phyloP scores from a whole-genome alignment of 2,113 vertebrate genomes.

The Malurus cyaneus region DNA sequence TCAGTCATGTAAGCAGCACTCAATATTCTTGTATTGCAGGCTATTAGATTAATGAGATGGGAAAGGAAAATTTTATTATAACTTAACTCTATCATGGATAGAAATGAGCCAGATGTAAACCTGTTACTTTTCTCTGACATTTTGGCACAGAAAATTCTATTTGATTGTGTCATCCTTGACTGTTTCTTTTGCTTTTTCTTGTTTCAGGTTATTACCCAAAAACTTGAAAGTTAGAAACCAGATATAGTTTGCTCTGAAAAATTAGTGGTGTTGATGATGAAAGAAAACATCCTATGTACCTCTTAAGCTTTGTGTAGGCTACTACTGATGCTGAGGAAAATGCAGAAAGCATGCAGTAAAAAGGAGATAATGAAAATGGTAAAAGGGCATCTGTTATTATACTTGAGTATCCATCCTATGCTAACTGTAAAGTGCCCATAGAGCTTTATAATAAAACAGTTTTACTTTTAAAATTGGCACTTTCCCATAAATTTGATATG shows the following conservation, averaged over 20 bases:
- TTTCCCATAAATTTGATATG: neutral
- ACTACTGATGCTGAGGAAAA: neutral
- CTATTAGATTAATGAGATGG: neutral
- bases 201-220: neutral
- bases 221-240: neutral
- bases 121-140: neutral
- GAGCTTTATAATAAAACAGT: neutral
- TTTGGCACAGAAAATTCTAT: neutral
- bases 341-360: neutral
- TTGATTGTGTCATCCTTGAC: neutral
- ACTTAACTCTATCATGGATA: neutral
- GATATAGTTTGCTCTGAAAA: neutral
- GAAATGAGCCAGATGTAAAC: neutral
- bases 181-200: neutral
- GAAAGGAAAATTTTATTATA: neutral
- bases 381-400: neutral
- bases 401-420: neutral
- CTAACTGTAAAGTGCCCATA: neutral
- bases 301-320: neutral
- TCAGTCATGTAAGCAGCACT: neutral
- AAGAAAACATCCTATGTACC: neutral
- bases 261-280: neutral
- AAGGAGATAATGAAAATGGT: neutral
- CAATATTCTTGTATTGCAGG: neutral
- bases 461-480: neutral